phyloP scores from a whole-genome alignment of 2,888 invertebrate genomes.

The Diploptera punctata region DNA sequence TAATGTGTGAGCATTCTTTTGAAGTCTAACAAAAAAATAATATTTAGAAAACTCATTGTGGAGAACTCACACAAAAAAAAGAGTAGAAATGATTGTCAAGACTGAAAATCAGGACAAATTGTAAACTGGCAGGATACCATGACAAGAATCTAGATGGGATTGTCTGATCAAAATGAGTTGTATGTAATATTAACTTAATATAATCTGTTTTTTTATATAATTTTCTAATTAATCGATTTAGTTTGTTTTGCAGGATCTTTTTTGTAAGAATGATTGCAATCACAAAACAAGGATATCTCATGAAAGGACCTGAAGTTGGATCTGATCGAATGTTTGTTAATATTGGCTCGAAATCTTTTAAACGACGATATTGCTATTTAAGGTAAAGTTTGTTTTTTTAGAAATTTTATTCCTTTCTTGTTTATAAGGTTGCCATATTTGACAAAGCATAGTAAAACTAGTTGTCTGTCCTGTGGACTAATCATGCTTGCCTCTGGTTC shows the following conservation, averaged over 20 bases:
- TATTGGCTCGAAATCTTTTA: constrained; percentile 92
- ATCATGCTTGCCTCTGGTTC: no score
- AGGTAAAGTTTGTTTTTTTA: constrained; percentile 47
- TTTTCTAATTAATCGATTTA: not conserved
- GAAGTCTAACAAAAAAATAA: no score
- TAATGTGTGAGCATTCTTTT: no score
- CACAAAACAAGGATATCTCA: constrained; percentile 88
- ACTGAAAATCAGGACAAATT: no score
- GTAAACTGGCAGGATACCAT: no score
- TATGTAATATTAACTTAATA: no score
- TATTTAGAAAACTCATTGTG: no score
- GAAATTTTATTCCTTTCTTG: not conserved
- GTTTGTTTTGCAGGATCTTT: constrained; percentile 34
- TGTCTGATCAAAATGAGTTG: no score
- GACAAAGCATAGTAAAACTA: not conserved
- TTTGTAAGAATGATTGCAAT: constrained; percentile 73
- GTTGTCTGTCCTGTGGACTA: not conserved
- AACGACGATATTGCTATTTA: constrained; percentile 87
- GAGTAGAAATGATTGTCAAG: no score
- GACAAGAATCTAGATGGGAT: no score
- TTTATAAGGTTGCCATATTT: not conserved
- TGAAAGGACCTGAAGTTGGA: constrained; percentile 91
- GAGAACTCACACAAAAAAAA: no score
- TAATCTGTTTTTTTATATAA: no score
- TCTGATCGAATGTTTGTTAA: constrained; percentile 91